Evolutionary conservation across 1,140 invertebrate species (phyloP).

Genomic region (Acromyrmex charruanus): DNA sequence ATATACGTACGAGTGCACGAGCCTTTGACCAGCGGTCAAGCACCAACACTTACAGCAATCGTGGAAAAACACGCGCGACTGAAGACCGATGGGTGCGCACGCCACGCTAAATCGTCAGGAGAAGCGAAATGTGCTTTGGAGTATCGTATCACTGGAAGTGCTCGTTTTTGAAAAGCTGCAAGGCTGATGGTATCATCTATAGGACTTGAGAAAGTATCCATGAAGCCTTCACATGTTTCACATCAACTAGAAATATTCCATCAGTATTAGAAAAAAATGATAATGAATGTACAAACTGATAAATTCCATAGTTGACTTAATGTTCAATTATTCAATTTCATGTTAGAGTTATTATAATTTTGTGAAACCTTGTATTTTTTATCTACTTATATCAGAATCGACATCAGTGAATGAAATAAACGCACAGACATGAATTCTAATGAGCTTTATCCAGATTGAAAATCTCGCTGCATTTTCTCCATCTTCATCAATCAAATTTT

Average conservation of each 20-base stretch:
- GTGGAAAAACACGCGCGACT: slow-evolving; percentile 43
- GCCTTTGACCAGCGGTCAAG: slow-evolving; percentile 73
- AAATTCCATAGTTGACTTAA: neutral
- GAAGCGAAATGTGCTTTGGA: slow-evolving; percentile 40
- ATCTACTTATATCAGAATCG: neutral
- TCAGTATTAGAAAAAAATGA: neutral
- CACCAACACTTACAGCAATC: slow-evolving; percentile 50
- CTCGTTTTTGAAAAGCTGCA: slow-evolving; percentile 32
- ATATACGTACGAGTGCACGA: slow-evolving; percentile 58
- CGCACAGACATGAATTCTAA: neutral
- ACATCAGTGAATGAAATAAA: neutral
- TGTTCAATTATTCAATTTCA: too few relatives aligned
- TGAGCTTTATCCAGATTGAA: neutral
- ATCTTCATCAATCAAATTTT: neutral
- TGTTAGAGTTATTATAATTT: slow-evolving; percentile 23
- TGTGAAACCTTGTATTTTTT: too few relatives aligned
- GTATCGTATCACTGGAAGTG: slow-evolving; percentile 46
- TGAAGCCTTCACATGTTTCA: neutral
- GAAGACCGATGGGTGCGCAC: slow-evolving; percentile 52
- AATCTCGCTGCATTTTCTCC: neutral
- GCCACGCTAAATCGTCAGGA: slow-evolving; percentile 53
- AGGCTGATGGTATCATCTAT: neutral
- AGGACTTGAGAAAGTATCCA: neutral
- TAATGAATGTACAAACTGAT: neutral
- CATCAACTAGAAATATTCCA: neutral